Evolutionary conservation across 2,113 vertebrate genomes (phyloP).

Genomic region (Archilochus colubris): DNA sequence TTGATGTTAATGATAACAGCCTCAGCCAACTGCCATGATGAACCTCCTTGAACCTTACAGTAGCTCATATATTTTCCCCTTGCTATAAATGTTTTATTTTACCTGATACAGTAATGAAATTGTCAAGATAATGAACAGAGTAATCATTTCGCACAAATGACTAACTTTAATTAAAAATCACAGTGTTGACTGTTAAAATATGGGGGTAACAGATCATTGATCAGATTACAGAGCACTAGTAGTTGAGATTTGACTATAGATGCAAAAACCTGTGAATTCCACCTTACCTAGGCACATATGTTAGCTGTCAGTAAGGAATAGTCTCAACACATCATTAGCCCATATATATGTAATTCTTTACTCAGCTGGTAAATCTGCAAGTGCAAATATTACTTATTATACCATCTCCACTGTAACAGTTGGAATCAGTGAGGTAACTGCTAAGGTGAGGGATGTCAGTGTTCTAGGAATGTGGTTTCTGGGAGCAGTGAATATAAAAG

Average conservation of each 20-base stretch:
- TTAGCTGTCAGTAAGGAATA: constrained; percentile 6
- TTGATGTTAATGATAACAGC: constrained; percentile 62
- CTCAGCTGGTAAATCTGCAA: constrained; percentile 34
- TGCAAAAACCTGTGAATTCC: constrained; percentile 29
- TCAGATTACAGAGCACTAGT: constrained; percentile 35
- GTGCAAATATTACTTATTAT: constrained; percentile 34
- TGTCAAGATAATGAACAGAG: constrained; percentile 74
- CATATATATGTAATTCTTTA: constrained; percentile 28
- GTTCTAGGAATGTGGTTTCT: neutral
- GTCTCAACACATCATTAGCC: constrained; percentile 60
- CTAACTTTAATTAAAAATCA: constrained; percentile 72
- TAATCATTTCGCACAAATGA: constrained; percentile 69
- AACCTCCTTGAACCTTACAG: constrained; percentile 60
- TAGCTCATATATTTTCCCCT: constrained; percentile 54
- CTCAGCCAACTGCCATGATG: constrained; percentile 10
- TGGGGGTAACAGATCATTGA: constrained; percentile 56
- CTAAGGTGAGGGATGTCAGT: neutral
- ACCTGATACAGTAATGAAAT: constrained; percentile 71
- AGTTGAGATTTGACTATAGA: constrained; percentile 42
- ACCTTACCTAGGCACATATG: neutral
- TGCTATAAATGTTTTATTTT: constrained; percentile 72
- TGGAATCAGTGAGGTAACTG: constrained; percentile 26
- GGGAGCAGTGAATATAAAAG: neutral
- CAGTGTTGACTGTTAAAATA: constrained; percentile 59
- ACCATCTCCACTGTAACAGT: neutral